Percentiles rank a stretch among this genome's conserved stretches.
Conservation (phyloP, 2,797 vertebrate genomes). For the Cyclura pinguis region DNA sequence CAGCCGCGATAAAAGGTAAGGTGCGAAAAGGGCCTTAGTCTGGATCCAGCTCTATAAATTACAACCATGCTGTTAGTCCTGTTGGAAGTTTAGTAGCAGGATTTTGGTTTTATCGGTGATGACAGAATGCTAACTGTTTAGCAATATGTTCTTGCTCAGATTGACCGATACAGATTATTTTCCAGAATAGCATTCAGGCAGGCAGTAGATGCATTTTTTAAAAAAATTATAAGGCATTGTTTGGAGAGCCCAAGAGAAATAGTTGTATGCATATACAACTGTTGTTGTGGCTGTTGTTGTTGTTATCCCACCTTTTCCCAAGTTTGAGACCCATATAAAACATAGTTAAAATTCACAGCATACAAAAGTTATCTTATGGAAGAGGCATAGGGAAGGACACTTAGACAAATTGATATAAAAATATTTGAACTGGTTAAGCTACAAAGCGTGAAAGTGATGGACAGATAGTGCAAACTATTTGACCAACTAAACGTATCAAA, state of each 20-base stretch:
- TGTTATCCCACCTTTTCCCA: too few relatives aligned
- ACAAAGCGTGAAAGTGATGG: not conserved
- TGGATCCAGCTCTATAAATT: not conserved
- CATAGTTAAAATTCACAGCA: too few relatives aligned
- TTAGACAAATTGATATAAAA: slow-evolving; percentile 36
- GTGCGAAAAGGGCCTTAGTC: too few relatives aligned
- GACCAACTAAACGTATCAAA: slow-evolving; percentile 53
- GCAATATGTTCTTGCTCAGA: not conserved
- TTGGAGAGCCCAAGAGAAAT: slow-evolving; percentile 18
- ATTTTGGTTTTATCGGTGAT: not conserved
- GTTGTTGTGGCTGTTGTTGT: too few relatives aligned
- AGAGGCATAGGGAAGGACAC: slow-evolving; percentile 18
- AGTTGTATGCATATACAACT: not conserved
- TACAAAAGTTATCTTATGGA: not conserved
- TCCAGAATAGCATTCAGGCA: slow-evolving; percentile 31
- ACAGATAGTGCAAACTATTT: not conserved
- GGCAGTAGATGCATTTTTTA: not conserved
- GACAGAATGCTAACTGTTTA: not conserved
- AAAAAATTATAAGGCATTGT: slow-evolving; percentile 31
- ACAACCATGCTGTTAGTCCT: not conserved
- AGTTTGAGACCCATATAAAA: too few relatives aligned
- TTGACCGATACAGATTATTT: not conserved
- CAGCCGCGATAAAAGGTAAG: too few relatives aligned
- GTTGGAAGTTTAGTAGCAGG: not conserved
- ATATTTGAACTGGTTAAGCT: slow-evolving; percentile 15